A percentile compares a stretch with the other conserved stretches of the same genome.
phyloP scores from a whole-genome alignment of 2,113 vertebrate species.

The Columbina picui region DNA sequence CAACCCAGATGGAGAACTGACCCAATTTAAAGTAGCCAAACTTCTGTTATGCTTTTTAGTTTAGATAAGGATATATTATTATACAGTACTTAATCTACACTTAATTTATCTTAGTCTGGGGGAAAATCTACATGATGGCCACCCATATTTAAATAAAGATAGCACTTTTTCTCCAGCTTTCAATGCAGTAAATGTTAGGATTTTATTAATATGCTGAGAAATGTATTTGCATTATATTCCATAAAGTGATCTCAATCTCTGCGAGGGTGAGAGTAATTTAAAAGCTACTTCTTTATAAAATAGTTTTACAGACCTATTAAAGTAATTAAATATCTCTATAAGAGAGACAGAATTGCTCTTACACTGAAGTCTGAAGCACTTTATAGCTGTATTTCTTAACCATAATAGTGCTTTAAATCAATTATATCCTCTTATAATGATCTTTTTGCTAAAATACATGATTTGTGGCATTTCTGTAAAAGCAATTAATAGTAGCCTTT shows the following conservation, averaged over 20 bases:
- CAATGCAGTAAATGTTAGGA: not conserved
- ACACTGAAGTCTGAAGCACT: constrained; percentile 7
- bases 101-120: constrained; percentile 8
- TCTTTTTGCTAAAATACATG: not conserved
- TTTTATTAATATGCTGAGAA: constrained; percentile 47
- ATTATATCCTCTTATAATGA: constrained; percentile 26
- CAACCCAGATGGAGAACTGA: not conserved
- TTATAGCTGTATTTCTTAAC: constrained; percentile 15
- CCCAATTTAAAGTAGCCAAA: not conserved
- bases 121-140: not conserved
- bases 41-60: not conserved
- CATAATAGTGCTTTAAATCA: constrained; percentile 50
- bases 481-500: constrained; percentile 16
- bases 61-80: not conserved
- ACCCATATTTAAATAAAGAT: constrained; percentile 6
- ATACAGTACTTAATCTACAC: not conserved
- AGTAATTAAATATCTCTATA: constrained; percentile 41
- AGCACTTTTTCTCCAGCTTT: not conserved
- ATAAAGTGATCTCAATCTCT: constrained; percentile 37
- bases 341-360: constrained; percentile 18
- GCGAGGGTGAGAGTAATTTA: constrained; percentile 29
- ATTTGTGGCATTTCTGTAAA: constrained; percentile 31
- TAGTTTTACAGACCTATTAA: constrained; percentile 56
- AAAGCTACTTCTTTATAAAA: constrained; percentile 47
- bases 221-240: constrained; percentile 39